These are phyloP conservation scores for Plebejus melissa DNA, from an alignment of 2,888 invertebrate genomes.

Conservation along the genomic window DNA sequence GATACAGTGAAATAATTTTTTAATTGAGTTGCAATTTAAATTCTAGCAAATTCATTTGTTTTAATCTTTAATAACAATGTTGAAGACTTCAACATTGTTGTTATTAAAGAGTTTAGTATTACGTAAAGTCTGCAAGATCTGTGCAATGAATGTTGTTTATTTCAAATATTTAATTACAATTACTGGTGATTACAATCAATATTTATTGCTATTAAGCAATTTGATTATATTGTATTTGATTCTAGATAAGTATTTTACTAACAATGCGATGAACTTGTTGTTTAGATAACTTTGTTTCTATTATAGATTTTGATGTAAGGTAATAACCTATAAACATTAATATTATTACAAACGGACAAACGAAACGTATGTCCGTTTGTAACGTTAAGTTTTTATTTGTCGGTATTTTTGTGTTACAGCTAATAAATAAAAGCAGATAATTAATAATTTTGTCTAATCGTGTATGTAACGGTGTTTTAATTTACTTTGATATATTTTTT, in stretches of 20 bases:
- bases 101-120: background rate
- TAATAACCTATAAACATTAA: too few species aligned
- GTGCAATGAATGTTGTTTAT: conserved; percentile 6
- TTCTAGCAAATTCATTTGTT: conserved; percentile 4
- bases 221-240: background rate
- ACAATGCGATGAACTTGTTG: background rate
- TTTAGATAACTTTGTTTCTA: background rate
- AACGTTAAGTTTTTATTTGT: too few species aligned
- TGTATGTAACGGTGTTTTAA: too few species aligned
- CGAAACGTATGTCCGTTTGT: too few species aligned
- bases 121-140: background rate
- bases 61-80: background rate
- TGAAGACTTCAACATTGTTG: background rate
- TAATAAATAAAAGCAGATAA: too few species aligned
- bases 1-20: background rate
- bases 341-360: too few species aligned
- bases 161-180: background rate
- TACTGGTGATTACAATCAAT: background rate
- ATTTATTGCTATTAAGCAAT: background rate
- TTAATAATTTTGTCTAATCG: too few species aligned
- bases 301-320: too few species aligned
- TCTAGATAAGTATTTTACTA: background rate
- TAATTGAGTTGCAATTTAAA: background rate
- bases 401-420: too few species aligned
- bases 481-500: too few species aligned